phyloP scores from a whole-genome alignment of 2,797 vertebrate genomes.

The Pogoniulus pusillus region DNA sequence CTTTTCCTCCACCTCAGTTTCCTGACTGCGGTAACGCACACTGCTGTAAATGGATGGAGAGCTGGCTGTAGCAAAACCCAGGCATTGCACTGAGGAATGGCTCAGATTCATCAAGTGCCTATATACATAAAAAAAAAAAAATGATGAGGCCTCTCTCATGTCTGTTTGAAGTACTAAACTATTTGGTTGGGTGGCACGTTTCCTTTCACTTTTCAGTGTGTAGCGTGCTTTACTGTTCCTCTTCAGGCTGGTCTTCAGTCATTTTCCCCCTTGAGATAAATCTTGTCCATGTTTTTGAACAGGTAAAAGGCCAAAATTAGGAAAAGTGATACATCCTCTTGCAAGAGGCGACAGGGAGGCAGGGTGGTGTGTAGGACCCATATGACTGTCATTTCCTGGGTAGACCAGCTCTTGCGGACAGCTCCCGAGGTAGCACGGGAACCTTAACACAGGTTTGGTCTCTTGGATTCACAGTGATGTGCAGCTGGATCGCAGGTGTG shows the following conservation, averaged over 20 bases:
- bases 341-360: neutral
- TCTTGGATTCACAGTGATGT: no score
- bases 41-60: neutral
- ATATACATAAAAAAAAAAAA: neutral
- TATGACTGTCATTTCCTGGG: fast-evolving
- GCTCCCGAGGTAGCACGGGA: no score
- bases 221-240: neutral
- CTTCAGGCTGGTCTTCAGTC: neutral
- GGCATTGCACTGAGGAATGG: neutral
- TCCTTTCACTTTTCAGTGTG: neutral
- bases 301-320: neutral
- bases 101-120: no score
- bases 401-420: no score
- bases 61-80: neutral
- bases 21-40: fast-evolving
- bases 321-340: neutral
- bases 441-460: no score
- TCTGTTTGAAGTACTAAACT: neutral
- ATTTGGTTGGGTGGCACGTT: fast-evolving
- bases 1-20: neutral
- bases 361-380: neutral
- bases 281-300: fast-evolving
- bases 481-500: no score
- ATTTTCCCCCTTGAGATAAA: neutral
- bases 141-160: neutral